These are phyloP conservation scores for Agelaius tricolor DNA, from an alignment of 2,113 vertebrate species.

Conservation along the genomic window DNA sequence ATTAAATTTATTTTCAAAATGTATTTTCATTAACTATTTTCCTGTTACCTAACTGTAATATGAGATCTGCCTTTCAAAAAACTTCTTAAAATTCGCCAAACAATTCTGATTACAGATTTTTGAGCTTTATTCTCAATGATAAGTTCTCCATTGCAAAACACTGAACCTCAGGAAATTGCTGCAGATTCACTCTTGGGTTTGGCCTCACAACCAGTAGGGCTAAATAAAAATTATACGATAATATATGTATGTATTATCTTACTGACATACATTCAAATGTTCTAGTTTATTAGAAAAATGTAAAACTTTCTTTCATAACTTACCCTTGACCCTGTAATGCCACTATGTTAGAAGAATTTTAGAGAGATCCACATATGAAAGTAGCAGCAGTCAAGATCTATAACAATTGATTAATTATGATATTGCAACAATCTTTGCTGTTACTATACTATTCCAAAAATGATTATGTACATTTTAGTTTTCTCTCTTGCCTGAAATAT, in stretches of 20 bases:
- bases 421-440: neutral
- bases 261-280: neutral
- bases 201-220: neutral
- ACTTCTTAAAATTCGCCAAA: neutral
- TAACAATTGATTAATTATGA: neutral
- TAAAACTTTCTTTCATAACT: neutral
- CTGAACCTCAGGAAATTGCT: neutral
- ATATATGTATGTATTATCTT: neutral
- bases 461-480: neutral
- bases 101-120: neutral
- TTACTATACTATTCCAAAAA: neutral
- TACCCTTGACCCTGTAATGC: neutral
- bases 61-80: neutral
- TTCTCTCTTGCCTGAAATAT: neutral
- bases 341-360: neutral
- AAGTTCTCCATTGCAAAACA: neutral
- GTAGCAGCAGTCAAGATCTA: neutral
- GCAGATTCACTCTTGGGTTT: neutral
- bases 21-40: constrained; percentile 57
- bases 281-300: neutral
- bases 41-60: neutral
- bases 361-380: neutral
- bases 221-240: neutral
- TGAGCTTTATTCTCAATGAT: neutral
- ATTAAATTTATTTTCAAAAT: constrained; percentile 45